phyloP scores from a whole-genome alignment of 2,113 vertebrate species.

The Myanophis thanlyinensis region DNA sequence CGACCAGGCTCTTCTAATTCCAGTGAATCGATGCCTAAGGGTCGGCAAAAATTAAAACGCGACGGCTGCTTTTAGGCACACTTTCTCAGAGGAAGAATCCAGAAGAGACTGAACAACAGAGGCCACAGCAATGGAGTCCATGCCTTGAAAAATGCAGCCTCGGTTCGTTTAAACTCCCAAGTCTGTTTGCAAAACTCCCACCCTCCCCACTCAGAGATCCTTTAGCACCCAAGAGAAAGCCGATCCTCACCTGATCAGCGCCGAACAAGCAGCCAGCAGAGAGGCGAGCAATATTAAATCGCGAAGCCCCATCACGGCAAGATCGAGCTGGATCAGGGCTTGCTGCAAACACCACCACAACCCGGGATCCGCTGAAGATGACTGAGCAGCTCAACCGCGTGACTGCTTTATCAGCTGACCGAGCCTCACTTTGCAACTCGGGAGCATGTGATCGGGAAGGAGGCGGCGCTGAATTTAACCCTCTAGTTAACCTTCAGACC shows the following conservation, averaged over 20 bases:
- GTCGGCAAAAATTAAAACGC: not conserved
- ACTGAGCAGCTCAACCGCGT: slow-evolving; percentile 11
- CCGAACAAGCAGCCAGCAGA: slow-evolving; percentile 19
- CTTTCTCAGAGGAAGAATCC: not conserved
- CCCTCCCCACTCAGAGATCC: not conserved
- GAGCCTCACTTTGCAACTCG: slow-evolving; percentile 20
- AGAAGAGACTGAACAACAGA: not conserved
- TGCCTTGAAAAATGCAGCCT: not conserved
- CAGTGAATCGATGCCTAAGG: not conserved
- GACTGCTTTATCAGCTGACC: slow-evolving; percentile 52
- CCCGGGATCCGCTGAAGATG: not conserved
- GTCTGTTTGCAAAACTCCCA: not conserved
- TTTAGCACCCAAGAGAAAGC: not conserved
- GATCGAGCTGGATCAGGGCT: not conserved
- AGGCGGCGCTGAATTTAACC: not conserved
- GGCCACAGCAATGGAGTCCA: not conserved
- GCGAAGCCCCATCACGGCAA: slow-evolving; percentile 29
- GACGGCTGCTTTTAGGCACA: not conserved
- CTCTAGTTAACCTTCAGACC: not conserved
- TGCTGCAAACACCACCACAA: not conserved
- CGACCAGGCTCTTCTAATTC: not conserved
- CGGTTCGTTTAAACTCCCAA: not conserved
- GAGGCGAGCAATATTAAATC: slow-evolving; percentile 18
- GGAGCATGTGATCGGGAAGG: slow-evolving; percentile 42
- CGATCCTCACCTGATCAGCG: slow-evolving; percentile 56